These are phyloP conservation scores for Dryococelus australis DNA, from an alignment of 2,888 invertebrate species.

Conservation along the genomic window DNA sequence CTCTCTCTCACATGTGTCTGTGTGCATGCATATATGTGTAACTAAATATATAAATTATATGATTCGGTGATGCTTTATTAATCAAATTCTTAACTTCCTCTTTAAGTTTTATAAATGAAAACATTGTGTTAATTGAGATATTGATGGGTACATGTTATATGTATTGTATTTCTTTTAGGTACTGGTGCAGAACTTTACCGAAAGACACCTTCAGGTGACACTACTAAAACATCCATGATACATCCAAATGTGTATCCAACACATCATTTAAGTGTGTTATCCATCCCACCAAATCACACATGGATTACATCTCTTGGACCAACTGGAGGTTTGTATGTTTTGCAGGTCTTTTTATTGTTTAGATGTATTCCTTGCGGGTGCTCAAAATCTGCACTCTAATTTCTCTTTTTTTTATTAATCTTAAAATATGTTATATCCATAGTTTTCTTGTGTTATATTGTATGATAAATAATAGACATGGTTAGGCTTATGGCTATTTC, in stretches of 20 bases:
- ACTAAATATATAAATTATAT: too few relatives aligned
- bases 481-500: too few relatives aligned
- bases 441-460: too few relatives aligned
- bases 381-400: background rate
- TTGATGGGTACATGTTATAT: background rate
- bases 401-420: too few relatives aligned
- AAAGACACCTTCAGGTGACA: background rate
- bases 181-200: background rate
- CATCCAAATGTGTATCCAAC: constrained; percentile 31
- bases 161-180: background rate
- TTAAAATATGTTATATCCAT: too few relatives aligned
- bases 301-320: constrained; percentile 29
- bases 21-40: too few relatives aligned
- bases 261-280: constrained; percentile 39
- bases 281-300: constrained; percentile 37
- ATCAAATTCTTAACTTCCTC: background rate
- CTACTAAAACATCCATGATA: constrained; percentile 27
- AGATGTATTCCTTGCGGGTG: too few relatives aligned
- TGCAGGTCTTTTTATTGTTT: background rate
- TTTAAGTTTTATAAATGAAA: background rate
- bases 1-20: too few relatives aligned
- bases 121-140: background rate
- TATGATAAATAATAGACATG: too few relatives aligned
- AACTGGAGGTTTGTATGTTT: background rate
- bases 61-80: too few relatives aligned